Conservation (phyloP, 2,888 invertebrate species). For the Teleiodes luculella region DNA sequence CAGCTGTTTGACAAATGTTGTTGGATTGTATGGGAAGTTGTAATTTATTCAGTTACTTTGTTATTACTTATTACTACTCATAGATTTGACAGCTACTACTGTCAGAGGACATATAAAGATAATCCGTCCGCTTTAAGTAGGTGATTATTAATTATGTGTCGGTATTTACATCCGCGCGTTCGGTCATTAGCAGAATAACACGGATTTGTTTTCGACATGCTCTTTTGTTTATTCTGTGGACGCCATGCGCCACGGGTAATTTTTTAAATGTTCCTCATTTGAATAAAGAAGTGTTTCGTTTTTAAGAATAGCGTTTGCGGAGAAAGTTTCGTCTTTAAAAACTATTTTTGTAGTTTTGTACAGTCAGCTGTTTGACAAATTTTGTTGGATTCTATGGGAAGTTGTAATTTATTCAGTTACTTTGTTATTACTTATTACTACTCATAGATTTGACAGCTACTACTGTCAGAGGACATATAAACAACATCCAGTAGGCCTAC, state of each 20-base stretch:
- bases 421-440: too few relatives aligned
- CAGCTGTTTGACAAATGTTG: neutral
- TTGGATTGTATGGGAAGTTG: too few relatives aligned
- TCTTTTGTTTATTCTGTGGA: constrained; percentile 8
- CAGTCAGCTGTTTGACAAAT: neutral
- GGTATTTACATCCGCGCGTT: constrained; percentile 2
- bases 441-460: too few relatives aligned
- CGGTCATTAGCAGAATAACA: constrained; percentile 13
- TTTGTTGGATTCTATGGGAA: too few relatives aligned
- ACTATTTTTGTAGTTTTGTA: neutral
- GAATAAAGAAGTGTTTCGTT: neutral
- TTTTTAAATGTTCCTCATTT: constrained; percentile 4
- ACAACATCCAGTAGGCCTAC: too few relatives aligned
- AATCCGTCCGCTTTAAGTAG: constrained; percentile 8
- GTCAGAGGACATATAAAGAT: too few relatives aligned
- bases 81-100: too few relatives aligned
- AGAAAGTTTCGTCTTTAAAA: neutral
- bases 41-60: too few relatives aligned
- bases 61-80: too few relatives aligned
- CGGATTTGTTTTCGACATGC: neutral
- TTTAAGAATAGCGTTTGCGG: neutral
- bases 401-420: too few relatives aligned
- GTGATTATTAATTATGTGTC: constrained; percentile 9
- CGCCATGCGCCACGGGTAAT: neutral
- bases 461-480: too few relatives aligned